Percentiles rank a stretch among this genome's conserved stretches.
Conservation (phyloP, 2,888 invertebrate genomes). For the Lycocerus yunnanus region DNA sequence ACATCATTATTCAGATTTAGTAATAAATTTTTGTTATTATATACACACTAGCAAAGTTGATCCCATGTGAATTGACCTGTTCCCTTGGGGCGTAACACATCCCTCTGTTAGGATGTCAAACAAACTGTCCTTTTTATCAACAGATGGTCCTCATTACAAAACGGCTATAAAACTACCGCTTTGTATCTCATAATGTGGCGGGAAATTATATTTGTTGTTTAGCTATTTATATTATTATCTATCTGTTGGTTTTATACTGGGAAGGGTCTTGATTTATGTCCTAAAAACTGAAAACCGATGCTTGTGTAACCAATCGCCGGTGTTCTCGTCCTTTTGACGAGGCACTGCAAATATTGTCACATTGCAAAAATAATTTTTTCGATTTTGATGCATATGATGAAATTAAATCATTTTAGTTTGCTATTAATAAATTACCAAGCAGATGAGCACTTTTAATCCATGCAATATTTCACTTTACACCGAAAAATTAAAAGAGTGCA, state of each 20-base stretch:
- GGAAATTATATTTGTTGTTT: slow-evolving; percentile 55
- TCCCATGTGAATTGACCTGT: slow-evolving; percentile 27
- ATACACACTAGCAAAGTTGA: slow-evolving; percentile 11
- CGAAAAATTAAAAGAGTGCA: background rate
- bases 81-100: slow-evolving; percentile 39
- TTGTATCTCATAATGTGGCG: slow-evolving; percentile 54
- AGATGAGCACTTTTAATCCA: background rate
- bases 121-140: slow-evolving; percentile 52
- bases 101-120: slow-evolving; percentile 39
- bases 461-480: background rate
- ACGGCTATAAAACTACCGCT: slow-evolving; percentile 45
- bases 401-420: too few relatives aligned
- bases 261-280: slow-evolving; percentile 40
- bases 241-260: slow-evolving; percentile 50
- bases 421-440: background rate
- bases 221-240: slow-evolving; percentile 55
- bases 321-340: background rate
- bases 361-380: background rate
- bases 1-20: slow-evolving; percentile 18
- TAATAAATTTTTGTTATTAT: slow-evolving; percentile 13
- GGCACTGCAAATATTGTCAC: background rate
- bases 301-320: background rate
- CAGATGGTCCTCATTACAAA: slow-evolving; percentile 55
- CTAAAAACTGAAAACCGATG: slow-evolving; percentile 9
- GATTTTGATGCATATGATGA: too few relatives aligned